Percentiles rank a stretch among this genome's conserved stretches.
phyloP scores from a whole-genome alignment of 2,797 vertebrate species.

The Champsocephalus gunnari region DNA sequence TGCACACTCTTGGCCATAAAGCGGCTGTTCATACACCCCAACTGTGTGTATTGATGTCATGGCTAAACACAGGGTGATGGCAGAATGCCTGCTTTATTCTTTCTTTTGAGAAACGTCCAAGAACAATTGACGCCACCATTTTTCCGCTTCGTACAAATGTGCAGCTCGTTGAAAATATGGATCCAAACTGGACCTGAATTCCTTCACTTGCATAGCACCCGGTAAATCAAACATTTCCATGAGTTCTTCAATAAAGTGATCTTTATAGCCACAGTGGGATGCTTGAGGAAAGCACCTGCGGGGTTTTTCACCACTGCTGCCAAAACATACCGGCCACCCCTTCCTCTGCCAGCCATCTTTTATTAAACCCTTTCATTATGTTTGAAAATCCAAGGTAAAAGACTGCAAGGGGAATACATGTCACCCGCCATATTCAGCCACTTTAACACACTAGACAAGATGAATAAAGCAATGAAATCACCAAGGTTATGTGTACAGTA shows the following conservation, averaged over 20 bases:
- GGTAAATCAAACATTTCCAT: slow-evolving; percentile 21
- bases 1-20: slow-evolving; percentile 51
- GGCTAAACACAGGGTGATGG: slow-evolving; percentile 65
- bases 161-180: slow-evolving; percentile 16
- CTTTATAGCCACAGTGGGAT: slow-evolving; percentile 44
- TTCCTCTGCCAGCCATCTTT: slow-evolving; percentile 45
- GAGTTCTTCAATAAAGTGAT: slow-evolving; percentile 38
- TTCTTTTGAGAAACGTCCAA: slow-evolving; percentile 65
- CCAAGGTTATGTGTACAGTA: slow-evolving; percentile 19
- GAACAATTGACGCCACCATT: slow-evolving; percentile 58
- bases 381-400: slow-evolving; percentile 59
- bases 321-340: slow-evolving; percentile 27
- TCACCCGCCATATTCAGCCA: slow-evolving; percentile 18
- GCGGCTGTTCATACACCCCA: slow-evolving; percentile 52
- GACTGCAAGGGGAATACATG: slow-evolving; percentile 33
- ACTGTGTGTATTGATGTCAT: slow-evolving; percentile 69
- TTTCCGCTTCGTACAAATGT: slow-evolving; percentile 33
- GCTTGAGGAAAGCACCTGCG: slow-evolving; percentile 33
- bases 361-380: slow-evolving; percentile 61
- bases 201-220: not conserved
- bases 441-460: slow-evolving; percentile 37
- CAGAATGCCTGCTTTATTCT: slow-evolving; percentile 51
- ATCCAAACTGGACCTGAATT: slow-evolving; percentile 33
- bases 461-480: slow-evolving; percentile 57
- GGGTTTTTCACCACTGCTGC: slow-evolving; percentile 37